Base-by-base conservation (phyloP, 2,888 invertebrate genomes). In the Lypha dubia region DNA sequence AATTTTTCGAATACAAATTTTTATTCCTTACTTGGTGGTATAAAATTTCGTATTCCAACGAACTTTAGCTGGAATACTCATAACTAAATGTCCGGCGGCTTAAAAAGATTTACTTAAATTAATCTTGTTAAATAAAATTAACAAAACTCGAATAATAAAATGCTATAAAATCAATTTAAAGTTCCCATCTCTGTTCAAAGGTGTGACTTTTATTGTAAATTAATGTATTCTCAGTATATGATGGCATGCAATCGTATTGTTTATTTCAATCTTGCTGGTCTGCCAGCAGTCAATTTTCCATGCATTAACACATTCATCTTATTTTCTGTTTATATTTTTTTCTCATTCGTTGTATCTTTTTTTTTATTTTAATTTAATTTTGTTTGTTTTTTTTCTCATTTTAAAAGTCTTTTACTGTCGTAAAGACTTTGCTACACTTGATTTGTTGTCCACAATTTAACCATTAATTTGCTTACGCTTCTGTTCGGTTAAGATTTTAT, bases 221-320 rank as follows among this genome's bases (percentile, higher is more conserved):
- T 56, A 56, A 56, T 67, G 38, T 68, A 44, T 53, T 44, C n/a
- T n/a, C 15, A n/a, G n/a, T 56, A 38, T 65, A 58, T 38, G 46
- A 44, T 74, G 60, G 74, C 38, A 32, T 56, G 44, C 41, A 41
- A 8, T 20, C 20, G 62, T n/a, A 35, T 46, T 24, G 22, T n/a
- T 3, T 32, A 65, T 62, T 77, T 32, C 38, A 58, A 58, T 53
- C 17, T 51, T 60, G 74, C 46, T 79, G 71, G 56, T 63, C 60
- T 60, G 53, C 24, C 53, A 51, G 77, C 74, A 38, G 74, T 77
- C 73, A 70, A 75, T 74, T 79, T 84, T 77, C 68, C 73, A 81
- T 80, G 81, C 77, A 79, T 84, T 84, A 81, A 53, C 81, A 81
- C 84, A 84, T 84, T 80, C 80, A 76, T 84, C 76, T 84, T 83